Evolutionary conservation across 2,888 invertebrate species (phyloP).

Genomic region (Zaprionus obscuricornis): DNA sequence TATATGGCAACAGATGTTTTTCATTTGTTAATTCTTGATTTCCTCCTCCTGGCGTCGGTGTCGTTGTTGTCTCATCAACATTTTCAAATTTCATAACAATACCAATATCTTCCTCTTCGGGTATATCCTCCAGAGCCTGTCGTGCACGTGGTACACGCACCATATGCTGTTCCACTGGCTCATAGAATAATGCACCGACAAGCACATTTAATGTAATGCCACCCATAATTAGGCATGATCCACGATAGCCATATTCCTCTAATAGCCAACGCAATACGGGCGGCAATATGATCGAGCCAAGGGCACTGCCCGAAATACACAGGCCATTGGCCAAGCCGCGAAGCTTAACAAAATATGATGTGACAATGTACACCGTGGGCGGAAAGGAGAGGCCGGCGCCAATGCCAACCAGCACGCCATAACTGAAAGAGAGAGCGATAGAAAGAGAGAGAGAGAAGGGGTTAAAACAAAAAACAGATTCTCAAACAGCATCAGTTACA

Average conservation of each 20-base stretch:
- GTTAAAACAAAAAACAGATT: too few relatives aligned
- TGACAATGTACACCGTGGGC: slow-evolving; percentile 94
- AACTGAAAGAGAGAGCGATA: slow-evolving; percentile 84
- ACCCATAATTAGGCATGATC: slow-evolving; percentile 91
- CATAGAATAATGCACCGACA: slow-evolving; percentile 92
- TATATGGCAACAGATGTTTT: slow-evolving; percentile 62
- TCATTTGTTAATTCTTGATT: slow-evolving; percentile 32
- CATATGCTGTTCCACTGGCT: slow-evolving; percentile 92
- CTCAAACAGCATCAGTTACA: too few relatives aligned
- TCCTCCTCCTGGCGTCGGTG: slow-evolving; percentile 11
- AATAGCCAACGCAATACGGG: slow-evolving; percentile 89
- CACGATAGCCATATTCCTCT: slow-evolving; percentile 88
- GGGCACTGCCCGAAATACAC: slow-evolving; percentile 94
- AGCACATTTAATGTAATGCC: slow-evolving; percentile 92
- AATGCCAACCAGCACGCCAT: slow-evolving; percentile 91
- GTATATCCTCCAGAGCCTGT: slow-evolving; percentile 80
- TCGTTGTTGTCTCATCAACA: slow-evolving; percentile 62
- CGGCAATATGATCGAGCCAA: slow-evolving; percentile 93
- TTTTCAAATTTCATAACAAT: slow-evolving; percentile 82
- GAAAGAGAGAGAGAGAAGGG: too few relatives aligned
- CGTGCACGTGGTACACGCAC: slow-evolving; percentile 85
- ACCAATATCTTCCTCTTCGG: slow-evolving; percentile 82
- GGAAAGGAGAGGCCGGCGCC: slow-evolving; percentile 94
- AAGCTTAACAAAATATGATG: slow-evolving; percentile 91
- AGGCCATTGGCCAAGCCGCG: slow-evolving; percentile 94